phyloP scores from a whole-genome alignment of 2,113 vertebrate species.

The Chionodraco myersi region DNA sequence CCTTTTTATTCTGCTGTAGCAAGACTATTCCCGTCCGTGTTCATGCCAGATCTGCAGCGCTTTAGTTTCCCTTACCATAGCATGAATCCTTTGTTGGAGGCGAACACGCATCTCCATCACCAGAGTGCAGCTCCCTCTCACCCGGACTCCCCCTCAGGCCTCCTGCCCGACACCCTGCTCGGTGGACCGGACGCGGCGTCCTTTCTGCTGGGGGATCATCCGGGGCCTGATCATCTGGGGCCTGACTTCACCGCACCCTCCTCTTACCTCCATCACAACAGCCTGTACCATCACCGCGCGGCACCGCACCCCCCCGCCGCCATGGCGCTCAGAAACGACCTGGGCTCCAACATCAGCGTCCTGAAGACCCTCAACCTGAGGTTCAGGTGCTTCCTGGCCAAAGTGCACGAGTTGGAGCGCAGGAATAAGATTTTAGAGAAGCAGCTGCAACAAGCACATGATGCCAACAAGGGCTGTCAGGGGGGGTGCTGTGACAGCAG shows the following conservation, averaged over 20 bases:
- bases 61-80: constrained; percentile 80
- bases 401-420: constrained; percentile 90
- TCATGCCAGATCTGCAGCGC: constrained; percentile 84
- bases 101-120: constrained; percentile 68
- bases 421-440: constrained; percentile 89
- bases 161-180: constrained; percentile 56
- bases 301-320: constrained; percentile 81
- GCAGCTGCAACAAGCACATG: constrained; percentile 85
- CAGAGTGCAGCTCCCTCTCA: constrained; percentile 67
- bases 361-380: constrained; percentile 90
- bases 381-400: constrained; percentile 90
- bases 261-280: constrained; percentile 49
- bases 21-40: constrained; percentile 65
- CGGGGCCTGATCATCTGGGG: constrained; percentile 68
- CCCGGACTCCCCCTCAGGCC: constrained; percentile 59
- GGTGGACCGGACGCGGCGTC: constrained; percentile 77
- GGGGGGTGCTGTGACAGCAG: constrained; percentile 51
- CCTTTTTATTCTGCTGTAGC: constrained; percentile 48
- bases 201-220: constrained; percentile 72
- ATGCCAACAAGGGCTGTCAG: constrained; percentile 23
- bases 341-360: constrained; percentile 91
- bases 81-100: constrained; percentile 81
- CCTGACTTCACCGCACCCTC: constrained; percentile 66
- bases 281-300: constrained; percentile 58
- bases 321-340: constrained; percentile 83